Conservation (phyloP, 2,113 vertebrate genomes). For the Garra rufa region DNA sequence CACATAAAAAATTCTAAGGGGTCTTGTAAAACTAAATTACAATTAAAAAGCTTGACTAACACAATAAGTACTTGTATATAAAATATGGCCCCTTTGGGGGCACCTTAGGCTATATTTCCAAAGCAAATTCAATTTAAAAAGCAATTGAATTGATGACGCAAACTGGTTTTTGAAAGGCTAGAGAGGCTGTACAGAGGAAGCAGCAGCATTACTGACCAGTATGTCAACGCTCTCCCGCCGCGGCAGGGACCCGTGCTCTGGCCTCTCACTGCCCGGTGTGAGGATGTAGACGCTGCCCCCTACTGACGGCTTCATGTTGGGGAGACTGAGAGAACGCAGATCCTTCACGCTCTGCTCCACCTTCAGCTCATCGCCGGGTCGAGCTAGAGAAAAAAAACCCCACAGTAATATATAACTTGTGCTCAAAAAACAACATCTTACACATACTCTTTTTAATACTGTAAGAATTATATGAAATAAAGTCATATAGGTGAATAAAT, state of each 20-base stretch:
- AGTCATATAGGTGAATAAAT: neutral
- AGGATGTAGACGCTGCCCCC: constrained; percentile 71
- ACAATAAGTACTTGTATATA: neutral
- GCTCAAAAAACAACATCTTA: neutral
- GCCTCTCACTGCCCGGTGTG: constrained; percentile 67
- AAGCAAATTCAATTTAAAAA: neutral
- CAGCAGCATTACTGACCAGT: constrained; percentile 78
- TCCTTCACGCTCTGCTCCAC: constrained; percentile 88
- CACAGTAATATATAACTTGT: neutral
- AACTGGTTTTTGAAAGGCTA: neutral
- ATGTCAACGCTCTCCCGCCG: constrained; percentile 78
- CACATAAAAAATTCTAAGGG: neutral
- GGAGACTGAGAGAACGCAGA: constrained; percentile 83
- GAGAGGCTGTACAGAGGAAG: neutral
- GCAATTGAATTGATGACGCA: neutral
- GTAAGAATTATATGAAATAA: neutral
- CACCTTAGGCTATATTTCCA: neutral
- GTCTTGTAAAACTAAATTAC: neutral
- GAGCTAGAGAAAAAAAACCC: constrained; percentile 74
- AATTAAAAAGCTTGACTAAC: neutral
- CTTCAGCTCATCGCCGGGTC: constrained; percentile 87
- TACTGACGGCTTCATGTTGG: constrained; percentile 78
- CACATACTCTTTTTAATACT: neutral
- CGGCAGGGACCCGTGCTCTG: constrained; percentile 75
- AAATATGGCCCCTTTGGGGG: neutral